phyloP scores from a whole-genome alignment of 2,888 invertebrate species.

The Sturmia bella region DNA sequence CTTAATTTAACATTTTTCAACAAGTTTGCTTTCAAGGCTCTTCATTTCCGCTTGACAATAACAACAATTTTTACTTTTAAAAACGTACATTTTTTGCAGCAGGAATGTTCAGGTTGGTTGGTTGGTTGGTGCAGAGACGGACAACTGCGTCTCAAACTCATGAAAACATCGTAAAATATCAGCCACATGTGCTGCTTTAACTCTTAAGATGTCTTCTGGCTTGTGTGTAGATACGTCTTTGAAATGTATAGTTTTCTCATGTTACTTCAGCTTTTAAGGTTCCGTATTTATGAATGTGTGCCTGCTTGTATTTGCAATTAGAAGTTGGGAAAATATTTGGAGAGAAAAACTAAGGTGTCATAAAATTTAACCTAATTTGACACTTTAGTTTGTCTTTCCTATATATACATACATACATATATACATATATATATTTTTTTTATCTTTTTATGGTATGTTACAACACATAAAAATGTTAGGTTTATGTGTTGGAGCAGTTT shows the following conservation, averaged over 20 bases:
- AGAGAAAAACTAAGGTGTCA: constrained; percentile 72
- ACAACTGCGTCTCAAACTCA: constrained; percentile 30
- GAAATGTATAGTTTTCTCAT: constrained; percentile 8
- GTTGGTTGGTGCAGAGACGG: constrained; percentile 8
- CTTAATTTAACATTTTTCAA: constrained; percentile 63
- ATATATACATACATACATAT: background rate
- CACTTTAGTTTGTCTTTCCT: constrained; percentile 64
- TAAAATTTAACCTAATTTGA: constrained; percentile 80
- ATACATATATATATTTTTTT: background rate
- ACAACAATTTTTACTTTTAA: constrained; percentile 18
- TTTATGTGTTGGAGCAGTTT: constrained; percentile 25
- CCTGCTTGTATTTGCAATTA: constrained; percentile 19
- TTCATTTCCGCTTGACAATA: constrained; percentile 27
- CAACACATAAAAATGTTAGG: constrained; percentile 43
- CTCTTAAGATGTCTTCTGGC: constrained; percentile 31
- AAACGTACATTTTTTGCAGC: background rate
- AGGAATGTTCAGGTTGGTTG: background rate
- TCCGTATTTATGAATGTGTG: too few relatives aligned
- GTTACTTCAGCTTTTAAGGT: background rate
- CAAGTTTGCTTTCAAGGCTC: constrained; percentile 45
- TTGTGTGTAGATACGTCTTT: constrained; percentile 14
- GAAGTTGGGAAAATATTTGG: constrained; percentile 19
- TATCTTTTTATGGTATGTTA: constrained; percentile 70
- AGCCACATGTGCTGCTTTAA: constrained; percentile 54
- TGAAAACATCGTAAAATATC: constrained; percentile 49